Conservation (phyloP, 2,113 vertebrate genomes). For the Telmatochromis sp. region DNA sequence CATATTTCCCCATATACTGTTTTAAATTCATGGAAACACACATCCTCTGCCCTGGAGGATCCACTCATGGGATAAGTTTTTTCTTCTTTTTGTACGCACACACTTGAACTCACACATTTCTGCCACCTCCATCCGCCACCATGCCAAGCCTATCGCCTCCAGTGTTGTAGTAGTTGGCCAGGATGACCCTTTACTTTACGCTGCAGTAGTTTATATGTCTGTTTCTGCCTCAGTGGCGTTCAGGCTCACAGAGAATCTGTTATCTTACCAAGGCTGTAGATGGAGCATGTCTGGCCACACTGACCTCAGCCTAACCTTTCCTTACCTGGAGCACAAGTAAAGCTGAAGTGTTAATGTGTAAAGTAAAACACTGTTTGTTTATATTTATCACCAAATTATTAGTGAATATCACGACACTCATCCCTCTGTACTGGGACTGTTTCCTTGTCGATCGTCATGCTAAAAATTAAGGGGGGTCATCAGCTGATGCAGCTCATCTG, state of each 20-base stretch:
- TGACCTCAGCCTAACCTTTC: slow-evolving; percentile 16
- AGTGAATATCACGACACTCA: neutral
- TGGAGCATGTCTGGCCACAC: neutral
- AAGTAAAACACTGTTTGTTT: neutral
- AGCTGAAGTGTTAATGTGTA: neutral
- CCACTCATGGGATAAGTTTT: neutral
- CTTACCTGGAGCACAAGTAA: neutral
- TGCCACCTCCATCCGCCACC: neutral
- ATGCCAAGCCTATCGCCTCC: slow-evolving; percentile 20
- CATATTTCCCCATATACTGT: neutral
- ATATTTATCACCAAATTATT: neutral
- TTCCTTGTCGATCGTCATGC: fast-evolving
- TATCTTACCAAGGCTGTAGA: slow-evolving; percentile 41
- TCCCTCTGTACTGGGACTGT: neutral
- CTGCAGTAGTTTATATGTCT: slow-evolving; percentile 56
- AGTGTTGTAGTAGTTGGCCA: slow-evolving; percentile 21
- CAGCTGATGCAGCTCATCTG: neutral
- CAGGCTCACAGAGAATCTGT: slow-evolving; percentile 39
- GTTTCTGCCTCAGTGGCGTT: slow-evolving; percentile 32
- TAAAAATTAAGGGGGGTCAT: neutral
- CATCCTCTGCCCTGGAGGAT: neutral
- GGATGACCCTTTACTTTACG: slow-evolving; percentile 51
- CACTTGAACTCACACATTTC: neutral
- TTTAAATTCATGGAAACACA: neutral
- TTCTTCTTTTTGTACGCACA: neutral